A percentile compares a stretch with the other conserved stretches of the same genome.
Evolutionary conservation across 2,797 vertebrate genomes (phyloP).

Genomic region (Cyclopterus lumpus): DNA sequence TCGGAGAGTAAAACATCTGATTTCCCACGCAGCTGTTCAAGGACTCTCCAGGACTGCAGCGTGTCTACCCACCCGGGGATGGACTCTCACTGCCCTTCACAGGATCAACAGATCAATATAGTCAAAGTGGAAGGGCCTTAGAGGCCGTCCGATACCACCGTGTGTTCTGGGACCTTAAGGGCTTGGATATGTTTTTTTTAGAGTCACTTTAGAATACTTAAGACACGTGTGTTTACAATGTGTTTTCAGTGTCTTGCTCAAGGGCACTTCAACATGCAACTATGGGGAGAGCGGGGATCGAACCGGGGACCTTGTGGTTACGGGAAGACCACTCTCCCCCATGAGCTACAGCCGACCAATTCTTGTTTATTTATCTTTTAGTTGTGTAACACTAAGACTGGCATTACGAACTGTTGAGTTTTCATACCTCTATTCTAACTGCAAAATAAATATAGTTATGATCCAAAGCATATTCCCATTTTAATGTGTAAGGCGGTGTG

Average conservation of each 20-base stretch:
- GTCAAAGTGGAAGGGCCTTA: constrained; percentile 89
- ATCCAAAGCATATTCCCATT: not conserved
- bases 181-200: constrained; percentile 37
- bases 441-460: not conserved
- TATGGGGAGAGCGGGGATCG: too few relatives aligned
- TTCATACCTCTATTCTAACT: constrained; percentile 32
- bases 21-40: constrained; percentile 67
- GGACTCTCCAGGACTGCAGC: constrained; percentile 74
- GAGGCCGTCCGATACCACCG: not conserved
- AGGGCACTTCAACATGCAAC: too few relatives aligned
- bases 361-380: constrained; percentile 29
- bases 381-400: constrained; percentile 31
- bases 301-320: too few relatives aligned
- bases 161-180: constrained; percentile 36
- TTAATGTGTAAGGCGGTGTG: not conserved
- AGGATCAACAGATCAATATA: constrained; percentile 82
- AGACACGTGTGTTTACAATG: constrained; percentile 31
- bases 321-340: too few relatives aligned
- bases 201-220: constrained; percentile 1
- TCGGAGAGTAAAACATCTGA: constrained; percentile 69
- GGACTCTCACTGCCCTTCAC: constrained; percentile 59
- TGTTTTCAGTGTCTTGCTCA: too few relatives aligned
- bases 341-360: too few relatives aligned
- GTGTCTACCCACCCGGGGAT: constrained; percentile 60
- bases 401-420: constrained; percentile 22